phyloP scores from a whole-genome alignment of 2,888 invertebrate species.

The Crioceris asparagi region DNA sequence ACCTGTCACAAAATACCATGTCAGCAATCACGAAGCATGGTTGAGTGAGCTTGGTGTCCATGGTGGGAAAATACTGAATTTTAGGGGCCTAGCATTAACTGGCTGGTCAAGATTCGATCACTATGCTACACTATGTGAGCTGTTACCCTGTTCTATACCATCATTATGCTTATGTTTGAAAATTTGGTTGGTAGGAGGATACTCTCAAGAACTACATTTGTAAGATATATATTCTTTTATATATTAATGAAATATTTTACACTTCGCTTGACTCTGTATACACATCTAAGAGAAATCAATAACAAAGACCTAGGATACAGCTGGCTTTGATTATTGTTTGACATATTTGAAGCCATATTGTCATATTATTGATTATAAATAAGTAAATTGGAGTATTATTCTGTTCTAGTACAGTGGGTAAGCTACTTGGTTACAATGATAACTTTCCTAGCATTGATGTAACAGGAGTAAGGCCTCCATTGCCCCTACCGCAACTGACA shows the following conservation, averaged over 20 bases:
- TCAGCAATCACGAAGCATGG: slow-evolving; percentile 71
- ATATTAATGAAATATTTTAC: neutral
- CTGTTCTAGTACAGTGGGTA: slow-evolving; percentile 27
- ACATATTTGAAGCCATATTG: too few species aligned
- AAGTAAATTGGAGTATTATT: too few species aligned
- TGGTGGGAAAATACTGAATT: slow-evolving; percentile 41
- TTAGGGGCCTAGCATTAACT: slow-evolving; percentile 56
- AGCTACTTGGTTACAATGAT: slow-evolving; percentile 37
- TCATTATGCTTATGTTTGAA: slow-evolving; percentile 51
- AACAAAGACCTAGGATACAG: neutral
- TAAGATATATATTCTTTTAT: slow-evolving; percentile 23
- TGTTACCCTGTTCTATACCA: slow-evolving; percentile 53
- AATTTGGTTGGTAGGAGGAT: slow-evolving; percentile 42
- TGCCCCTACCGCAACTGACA: slow-evolving; percentile 37
- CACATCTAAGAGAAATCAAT: neutral
- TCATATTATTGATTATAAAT: neutral
- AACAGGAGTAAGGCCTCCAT: slow-evolving; percentile 3
- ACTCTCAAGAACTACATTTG: slow-evolving; percentile 37
- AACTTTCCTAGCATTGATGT: slow-evolving; percentile 11
- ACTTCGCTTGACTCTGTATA: neutral
- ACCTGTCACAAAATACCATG: slow-evolving; percentile 57
- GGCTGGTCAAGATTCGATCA: slow-evolving; percentile 58
- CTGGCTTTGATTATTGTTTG: too few species aligned
- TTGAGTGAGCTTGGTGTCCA: slow-evolving; percentile 43
- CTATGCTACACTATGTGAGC: slow-evolving; percentile 59